Conservation (phyloP, 2,113 vertebrate genomes). For the Carollia perspicillata region DNA sequence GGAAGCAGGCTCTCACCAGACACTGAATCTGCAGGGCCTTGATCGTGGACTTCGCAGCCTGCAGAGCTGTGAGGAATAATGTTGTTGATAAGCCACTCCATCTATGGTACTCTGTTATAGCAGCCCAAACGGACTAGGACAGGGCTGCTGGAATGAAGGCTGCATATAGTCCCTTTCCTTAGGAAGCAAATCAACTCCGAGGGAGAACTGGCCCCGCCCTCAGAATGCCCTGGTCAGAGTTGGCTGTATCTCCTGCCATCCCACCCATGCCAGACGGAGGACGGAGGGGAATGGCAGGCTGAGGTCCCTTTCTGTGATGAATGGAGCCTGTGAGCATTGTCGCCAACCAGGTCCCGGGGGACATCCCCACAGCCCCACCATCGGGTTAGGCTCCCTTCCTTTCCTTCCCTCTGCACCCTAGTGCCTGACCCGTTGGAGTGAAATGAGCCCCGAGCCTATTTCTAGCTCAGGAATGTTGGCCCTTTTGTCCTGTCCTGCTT, state of each 20-base stretch:
- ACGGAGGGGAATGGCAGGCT: neutral
- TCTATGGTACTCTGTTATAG: neutral
- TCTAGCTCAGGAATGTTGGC: slow-evolving; percentile 24
- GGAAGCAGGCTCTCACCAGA: neutral
- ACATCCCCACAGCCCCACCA: neutral
- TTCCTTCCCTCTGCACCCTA: neutral
- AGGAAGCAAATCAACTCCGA: neutral
- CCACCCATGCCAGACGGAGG: neutral
- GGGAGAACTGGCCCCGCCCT: neutral
- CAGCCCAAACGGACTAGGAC: neutral
- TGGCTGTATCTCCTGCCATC: neutral
- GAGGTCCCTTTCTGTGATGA: neutral
- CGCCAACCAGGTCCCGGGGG: neutral
- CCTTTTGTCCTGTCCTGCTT: neutral
- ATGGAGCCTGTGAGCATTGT: neutral
- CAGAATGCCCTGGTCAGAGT: neutral
- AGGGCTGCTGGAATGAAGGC: neutral
- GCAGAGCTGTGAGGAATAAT: neutral
- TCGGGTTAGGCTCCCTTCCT: neutral
- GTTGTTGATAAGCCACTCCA: neutral
- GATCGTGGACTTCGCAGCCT: neutral
- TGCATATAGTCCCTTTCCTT: neutral
- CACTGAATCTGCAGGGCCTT: neutral
- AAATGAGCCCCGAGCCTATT: slow-evolving; percentile 4
- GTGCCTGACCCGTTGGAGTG: neutral